phyloP scores from a whole-genome alignment of 1,140 invertebrate species.

The Drosophila prosaltans region DNA sequence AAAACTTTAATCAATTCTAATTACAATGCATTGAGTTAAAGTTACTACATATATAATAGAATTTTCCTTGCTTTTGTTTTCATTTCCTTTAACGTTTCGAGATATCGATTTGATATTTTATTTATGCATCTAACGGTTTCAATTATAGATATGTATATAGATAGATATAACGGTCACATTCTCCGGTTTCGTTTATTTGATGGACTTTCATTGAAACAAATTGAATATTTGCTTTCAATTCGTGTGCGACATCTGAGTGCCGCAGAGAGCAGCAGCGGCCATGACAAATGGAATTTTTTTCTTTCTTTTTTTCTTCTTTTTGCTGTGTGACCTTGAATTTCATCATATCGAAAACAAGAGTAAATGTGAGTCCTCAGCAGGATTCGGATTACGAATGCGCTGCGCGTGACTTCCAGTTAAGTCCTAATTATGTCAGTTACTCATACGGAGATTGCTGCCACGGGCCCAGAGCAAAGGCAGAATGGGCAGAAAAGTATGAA shows the following conservation, averaged over 20 bases:
- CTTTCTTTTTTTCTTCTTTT: too few species aligned
- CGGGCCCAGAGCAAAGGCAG: slow-evolving; percentile 10
- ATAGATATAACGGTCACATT: neutral
- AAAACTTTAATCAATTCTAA: too few species aligned
- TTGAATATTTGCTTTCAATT: slow-evolving; percentile 8
- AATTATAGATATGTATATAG: neutral
- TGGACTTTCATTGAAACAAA: slow-evolving; percentile 16
- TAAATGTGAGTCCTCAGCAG: slow-evolving; percentile 25
- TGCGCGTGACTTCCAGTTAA: slow-evolving; percentile 77
- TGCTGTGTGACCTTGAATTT: slow-evolving; percentile 63
- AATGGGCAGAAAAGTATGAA: too few species aligned
- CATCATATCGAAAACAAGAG: slow-evolving; percentile 5
- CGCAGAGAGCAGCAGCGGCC: slow-evolving; percentile 17
- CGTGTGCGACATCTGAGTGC: slow-evolving; percentile 41
- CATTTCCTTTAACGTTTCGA: neutral
- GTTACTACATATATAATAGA: too few species aligned
- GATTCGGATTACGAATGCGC: slow-evolving; percentile 72
- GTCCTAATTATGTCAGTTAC: slow-evolving; percentile 80
- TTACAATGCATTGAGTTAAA: too few species aligned
- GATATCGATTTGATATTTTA: neutral
- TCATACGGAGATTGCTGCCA: slow-evolving; percentile 69
- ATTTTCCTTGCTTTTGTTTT: too few species aligned
- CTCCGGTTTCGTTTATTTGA: neutral
- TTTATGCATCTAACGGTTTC: neutral
- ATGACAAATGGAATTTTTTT: slow-evolving; percentile 30